Base-by-base conservation (phyloP, 2,113 vertebrate genomes). In the Megalops atlanticus region DNA sequence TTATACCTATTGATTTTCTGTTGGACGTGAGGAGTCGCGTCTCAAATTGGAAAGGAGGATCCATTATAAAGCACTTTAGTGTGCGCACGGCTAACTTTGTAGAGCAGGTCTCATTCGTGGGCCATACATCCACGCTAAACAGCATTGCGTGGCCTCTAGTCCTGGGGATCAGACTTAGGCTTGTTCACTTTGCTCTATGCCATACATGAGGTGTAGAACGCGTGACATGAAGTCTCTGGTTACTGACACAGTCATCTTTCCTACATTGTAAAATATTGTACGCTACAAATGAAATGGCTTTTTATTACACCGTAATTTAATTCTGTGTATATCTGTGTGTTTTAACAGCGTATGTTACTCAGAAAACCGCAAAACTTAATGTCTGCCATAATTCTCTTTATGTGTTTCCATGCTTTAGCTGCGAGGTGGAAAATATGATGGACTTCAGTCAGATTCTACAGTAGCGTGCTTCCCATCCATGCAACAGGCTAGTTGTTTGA, bases 1-100 rank as follows among this genome's bases (percentile, higher is more conserved):
- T 97, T 97, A 96, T 98, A 95, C 95, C 92, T 95, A 98, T 99
- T 93, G 97, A 99, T 99, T 97, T 97, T 95, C 93, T 97, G 97
- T 97, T 96, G 94, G 92, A 96, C 95, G 95, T 96, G 96, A 97
- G 94, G 95, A 96, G 96, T 96, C 94, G 93, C 91, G 87, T 88
- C 92, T 96, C 92, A 95, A 95, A 96, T 98, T 96, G 95, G 95
- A 96, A 94, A 95, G 94, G 95, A 96, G 92, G 94, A 92, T 93
- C 96, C 94, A 97, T 97, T 97, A 98, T 94, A 93, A 94, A 95
- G 89, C 88, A 92, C 91, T 97, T 96, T 93, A 89, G 91, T 88
- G 91, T 91, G 89, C 92, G 93, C 93, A 92, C 90, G 92, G 81
- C 90, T 92, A 94, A 94, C 92, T 95, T 94, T 93, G 89, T 91